Base-by-base conservation (phyloP, 2,113 vertebrate species). In the Candoia aspera region DNA sequence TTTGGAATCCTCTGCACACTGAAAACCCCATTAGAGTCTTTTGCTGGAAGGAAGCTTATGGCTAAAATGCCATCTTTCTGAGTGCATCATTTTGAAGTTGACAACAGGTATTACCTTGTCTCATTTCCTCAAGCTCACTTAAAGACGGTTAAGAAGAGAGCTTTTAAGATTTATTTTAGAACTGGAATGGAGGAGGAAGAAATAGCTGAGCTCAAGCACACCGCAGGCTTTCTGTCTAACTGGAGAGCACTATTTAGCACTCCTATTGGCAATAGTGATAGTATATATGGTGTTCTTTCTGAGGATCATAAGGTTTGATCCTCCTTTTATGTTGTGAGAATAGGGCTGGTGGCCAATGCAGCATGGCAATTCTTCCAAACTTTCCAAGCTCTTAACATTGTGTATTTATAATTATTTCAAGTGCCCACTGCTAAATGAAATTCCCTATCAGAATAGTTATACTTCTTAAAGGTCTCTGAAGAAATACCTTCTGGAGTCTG, bases 111-210 rank as follows among this genome's bases (percentile, higher is more conserved):
- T 96, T 53, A 95, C 94, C 93, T 94, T 84, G 92, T 95, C 91
- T 96, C 93, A 93, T 96, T 96, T 96, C 95, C 93, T 96, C 89
- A 88, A 87, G 90, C 79, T 87, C 62, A 90, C 84, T 96, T 96
- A 96, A 94, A 92, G 23, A 91, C 33, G 85, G 9, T 91, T 94
- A 90, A 92, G 88, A 94, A 86, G 54, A 59, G 23, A 85, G 83
- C 92, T 95, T 96, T 94, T 92, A 93, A 93, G 94, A 42, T 90
- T 85, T 94, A 94, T 91, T 92, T 96, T 95, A 96, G 92, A 64
- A 58, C 83, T 86, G 84, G 93, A 93, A 96, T 89, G 79, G 29
- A 8, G 85, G 87, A n/a, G 84, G 68, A 0, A 0, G 94, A n/a
- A 68, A 33, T 0, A 0, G 26, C 55, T 93, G 83, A 8, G 89